Evolutionary conservation across 2,113 vertebrate genomes (phyloP).

Genomic region (Tyto alba): DNA sequence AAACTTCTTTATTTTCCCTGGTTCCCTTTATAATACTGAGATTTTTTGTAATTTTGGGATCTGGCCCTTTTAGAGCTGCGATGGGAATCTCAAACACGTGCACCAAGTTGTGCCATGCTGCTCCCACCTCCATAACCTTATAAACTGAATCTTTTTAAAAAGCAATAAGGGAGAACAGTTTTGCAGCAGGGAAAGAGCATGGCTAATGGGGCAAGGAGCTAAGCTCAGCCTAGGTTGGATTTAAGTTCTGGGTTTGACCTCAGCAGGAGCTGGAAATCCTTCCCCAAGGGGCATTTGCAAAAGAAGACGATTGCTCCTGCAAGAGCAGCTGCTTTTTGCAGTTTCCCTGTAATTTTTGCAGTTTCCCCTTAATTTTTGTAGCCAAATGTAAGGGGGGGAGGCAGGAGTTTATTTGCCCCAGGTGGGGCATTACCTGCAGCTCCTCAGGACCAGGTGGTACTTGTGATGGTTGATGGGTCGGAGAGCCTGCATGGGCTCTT

Average conservation of each 20-base stretch:
- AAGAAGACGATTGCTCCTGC: too few relatives aligned
- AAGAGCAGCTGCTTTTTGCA: neutral
- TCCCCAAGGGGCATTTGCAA: too few relatives aligned
- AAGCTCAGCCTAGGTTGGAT: neutral
- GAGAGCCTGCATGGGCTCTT: fast-evolving
- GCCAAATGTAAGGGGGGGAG: neutral
- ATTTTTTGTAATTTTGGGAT: neutral
- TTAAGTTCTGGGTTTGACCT: neutral
- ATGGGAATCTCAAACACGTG: neutral
- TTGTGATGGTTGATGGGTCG: fast-evolving
- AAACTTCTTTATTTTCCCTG: fast-evolving
- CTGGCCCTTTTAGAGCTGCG: neutral
- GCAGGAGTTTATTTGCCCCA: neutral
- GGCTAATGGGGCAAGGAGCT: fast-evolving
- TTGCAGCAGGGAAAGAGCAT: neutral
- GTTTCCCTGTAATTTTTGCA: neutral
- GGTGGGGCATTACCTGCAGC: neutral
- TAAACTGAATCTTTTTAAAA: neutral
- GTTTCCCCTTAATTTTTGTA: neutral
- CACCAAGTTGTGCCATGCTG: fast-evolving
- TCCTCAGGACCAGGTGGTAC: fast-evolving
- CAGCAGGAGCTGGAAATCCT: neutral
- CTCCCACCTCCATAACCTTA: neutral
- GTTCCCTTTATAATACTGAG: fast-evolving
- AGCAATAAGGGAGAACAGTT: neutral